Conservation (phyloP, 2,888 invertebrate genomes). For the Panopea generosa region DNA sequence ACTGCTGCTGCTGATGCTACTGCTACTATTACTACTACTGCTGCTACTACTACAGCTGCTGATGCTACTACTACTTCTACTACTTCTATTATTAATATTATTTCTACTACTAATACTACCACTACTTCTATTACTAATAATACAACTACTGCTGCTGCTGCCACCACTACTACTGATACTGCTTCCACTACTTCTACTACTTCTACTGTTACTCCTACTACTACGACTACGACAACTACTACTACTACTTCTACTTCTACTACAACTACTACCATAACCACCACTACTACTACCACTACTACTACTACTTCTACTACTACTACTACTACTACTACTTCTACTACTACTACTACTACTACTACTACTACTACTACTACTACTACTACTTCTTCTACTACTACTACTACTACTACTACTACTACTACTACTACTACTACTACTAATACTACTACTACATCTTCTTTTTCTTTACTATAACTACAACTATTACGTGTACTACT, state of each 20-base stretch:
- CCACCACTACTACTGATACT: too few relatives aligned
- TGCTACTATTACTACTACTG: too few relatives aligned
- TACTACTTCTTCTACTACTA: constrained; percentile 1
- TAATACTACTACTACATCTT: not conserved
- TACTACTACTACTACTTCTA: constrained; percentile 1
- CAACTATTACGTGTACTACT: too few relatives aligned
- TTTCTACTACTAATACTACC: too few relatives aligned
- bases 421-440: constrained; percentile 3
- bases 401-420: constrained; percentile 2
- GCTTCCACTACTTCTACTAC: not conserved
- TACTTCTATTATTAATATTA: too few relatives aligned
- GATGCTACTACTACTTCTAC: too few relatives aligned
- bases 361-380: constrained; percentile 3
- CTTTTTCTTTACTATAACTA: not conserved
- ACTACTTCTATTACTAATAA: too few relatives aligned
- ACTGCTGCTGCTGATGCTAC: too few relatives aligned
- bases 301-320: constrained; percentile 1
- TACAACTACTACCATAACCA: too few relatives aligned
- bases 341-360: constrained; percentile 3
- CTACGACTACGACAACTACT: too few relatives aligned
- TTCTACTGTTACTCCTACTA: not conserved
- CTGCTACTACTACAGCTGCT: too few relatives aligned
- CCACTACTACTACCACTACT: constrained; percentile 1
- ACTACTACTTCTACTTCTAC: too few relatives aligned
- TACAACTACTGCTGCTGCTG: not conserved